phyloP scores from a whole-genome alignment of 2,113 vertebrate genomes.

The Lates calcarifer region DNA sequence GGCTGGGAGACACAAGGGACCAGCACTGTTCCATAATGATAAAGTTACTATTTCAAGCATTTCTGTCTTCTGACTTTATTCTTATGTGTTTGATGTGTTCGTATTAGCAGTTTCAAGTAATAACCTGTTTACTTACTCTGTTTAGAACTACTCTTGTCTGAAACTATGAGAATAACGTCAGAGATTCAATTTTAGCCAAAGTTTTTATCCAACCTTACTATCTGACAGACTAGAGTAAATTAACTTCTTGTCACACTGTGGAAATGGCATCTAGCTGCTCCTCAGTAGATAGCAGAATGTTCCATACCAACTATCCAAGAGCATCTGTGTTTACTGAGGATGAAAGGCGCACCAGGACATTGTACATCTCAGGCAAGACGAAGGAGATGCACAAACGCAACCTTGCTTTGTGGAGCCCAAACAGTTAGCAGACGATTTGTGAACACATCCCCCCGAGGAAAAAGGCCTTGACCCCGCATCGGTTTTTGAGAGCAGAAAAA shows the following conservation, averaged over 20 bases:
- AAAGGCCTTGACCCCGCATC: slow-evolving; percentile 65
- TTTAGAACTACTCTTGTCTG: slow-evolving; percentile 1
- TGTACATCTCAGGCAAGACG: slow-evolving; percentile 63
- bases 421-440: slow-evolving; percentile 71
- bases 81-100: slow-evolving; percentile 28
- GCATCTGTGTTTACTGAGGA: slow-evolving; percentile 75
- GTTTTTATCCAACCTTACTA: slow-evolving; percentile 38
- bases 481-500: slow-evolving; percentile 59
- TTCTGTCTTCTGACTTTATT: slow-evolving; percentile 31
- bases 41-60: slow-evolving; percentile 57
- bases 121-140: slow-evolving; percentile 32
- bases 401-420: slow-evolving; percentile 69
- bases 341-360: slow-evolving; percentile 60
- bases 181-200: slow-evolving; percentile 14
- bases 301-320: slow-evolving; percentile 50
- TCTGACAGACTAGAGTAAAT: slow-evolving; percentile 48
- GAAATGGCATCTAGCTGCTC: slow-evolving; percentile 63
- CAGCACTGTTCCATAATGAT: slow-evolving; percentile 57
- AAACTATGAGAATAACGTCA: background rate
- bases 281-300: slow-evolving; percentile 64
- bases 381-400: slow-evolving; percentile 67
- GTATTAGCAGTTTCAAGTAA: slow-evolving; percentile 13
- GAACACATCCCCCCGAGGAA: slow-evolving; percentile 65
- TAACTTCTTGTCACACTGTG: slow-evolving; percentile 49
- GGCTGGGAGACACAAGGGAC: slow-evolving; percentile 53